phyloP scores from a whole-genome alignment of 2,113 vertebrate species.

The Plestiodon gilberti region DNA sequence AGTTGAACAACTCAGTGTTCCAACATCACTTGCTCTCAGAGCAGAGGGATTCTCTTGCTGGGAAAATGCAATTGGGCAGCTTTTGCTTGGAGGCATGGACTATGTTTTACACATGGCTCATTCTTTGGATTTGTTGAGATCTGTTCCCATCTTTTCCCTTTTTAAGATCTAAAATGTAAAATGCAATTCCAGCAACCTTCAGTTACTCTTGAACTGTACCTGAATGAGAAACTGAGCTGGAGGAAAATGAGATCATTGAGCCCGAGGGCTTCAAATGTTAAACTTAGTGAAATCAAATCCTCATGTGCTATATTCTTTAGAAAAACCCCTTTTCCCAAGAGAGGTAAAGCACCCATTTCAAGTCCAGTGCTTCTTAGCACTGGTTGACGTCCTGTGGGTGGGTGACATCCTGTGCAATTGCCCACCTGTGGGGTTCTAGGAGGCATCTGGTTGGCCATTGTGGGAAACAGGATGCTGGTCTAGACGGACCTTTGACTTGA shows the following conservation, averaged over 20 bases:
- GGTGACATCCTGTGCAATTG: neutral
- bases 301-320: neutral
- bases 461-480: neutral
- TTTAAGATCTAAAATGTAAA: neutral
- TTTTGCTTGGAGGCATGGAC: neutral
- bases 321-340: neutral
- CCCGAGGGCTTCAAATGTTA: neutral
- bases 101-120: neutral
- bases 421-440: neutral
- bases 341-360: fast-evolving
- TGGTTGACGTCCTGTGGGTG: fast-evolving
- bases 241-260: neutral
- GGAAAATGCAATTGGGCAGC: neutral
- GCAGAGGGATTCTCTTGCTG: constrained; percentile 3
- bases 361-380: constrained; percentile 9
- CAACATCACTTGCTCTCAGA: constrained; percentile 26
- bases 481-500: neutral
- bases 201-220: neutral
- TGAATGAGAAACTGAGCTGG: neutral
- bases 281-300: neutral
- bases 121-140: neutral
- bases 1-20: constrained; percentile 24
- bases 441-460: neutral
- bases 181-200: neutral
- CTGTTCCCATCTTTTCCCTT: neutral